These are phyloP conservation scores for Drosophila putrida DNA, from an alignment of 2,888 invertebrate genomes.

Conservation along the genomic window DNA sequence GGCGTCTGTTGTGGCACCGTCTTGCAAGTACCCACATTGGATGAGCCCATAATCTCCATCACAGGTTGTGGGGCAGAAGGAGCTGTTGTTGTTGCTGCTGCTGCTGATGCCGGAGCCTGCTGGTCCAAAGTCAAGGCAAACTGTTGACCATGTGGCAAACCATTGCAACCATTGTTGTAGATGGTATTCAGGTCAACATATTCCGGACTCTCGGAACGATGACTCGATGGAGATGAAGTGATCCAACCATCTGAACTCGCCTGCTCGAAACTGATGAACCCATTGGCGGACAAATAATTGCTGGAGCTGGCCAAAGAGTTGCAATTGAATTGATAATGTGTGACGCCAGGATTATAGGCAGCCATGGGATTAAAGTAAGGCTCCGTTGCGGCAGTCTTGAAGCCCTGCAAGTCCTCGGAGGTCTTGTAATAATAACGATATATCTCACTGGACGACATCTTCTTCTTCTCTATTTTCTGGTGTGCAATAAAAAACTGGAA, in stretches of 20 bases:
- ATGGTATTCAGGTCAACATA: slow-evolving; percentile 84
- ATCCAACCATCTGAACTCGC: slow-evolving; percentile 85
- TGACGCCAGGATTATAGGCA: slow-evolving; percentile 79
- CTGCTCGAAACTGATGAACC: slow-evolving; percentile 84
- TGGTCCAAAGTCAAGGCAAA: slow-evolving; percentile 48
- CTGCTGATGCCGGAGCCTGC: slow-evolving; percentile 27
- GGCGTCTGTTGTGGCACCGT: slow-evolving; percentile 44
- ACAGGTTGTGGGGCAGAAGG: slow-evolving; percentile 28
- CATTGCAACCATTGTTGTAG: slow-evolving; percentile 72
- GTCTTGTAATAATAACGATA: slow-evolving; percentile 85
- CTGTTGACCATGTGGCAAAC: slow-evolving; percentile 53
- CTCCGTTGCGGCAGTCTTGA: slow-evolving; percentile 76
- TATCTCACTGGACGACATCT: slow-evolving; percentile 84
- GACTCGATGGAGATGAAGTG: slow-evolving; percentile 85
- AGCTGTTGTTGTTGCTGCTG: not conserved
- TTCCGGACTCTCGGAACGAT: slow-evolving; percentile 85
- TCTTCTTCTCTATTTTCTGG: not conserved
- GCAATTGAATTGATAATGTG: slow-evolving; percentile 76
- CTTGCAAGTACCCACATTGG: slow-evolving; percentile 83
- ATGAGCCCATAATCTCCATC: slow-evolving; percentile 80
- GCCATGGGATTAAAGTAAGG: slow-evolving; percentile 84
- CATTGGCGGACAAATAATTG: slow-evolving; percentile 76
- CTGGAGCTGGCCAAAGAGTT: slow-evolving; percentile 66
- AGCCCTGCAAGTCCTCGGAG: slow-evolving; percentile 83
- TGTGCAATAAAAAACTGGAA: slow-evolving; percentile 29